Percentiles rank a stretch among this genome's conserved stretches.
phyloP scores from a whole-genome alignment of 2,888 invertebrate genomes.

The Pristionchus mayeri region DNA sequence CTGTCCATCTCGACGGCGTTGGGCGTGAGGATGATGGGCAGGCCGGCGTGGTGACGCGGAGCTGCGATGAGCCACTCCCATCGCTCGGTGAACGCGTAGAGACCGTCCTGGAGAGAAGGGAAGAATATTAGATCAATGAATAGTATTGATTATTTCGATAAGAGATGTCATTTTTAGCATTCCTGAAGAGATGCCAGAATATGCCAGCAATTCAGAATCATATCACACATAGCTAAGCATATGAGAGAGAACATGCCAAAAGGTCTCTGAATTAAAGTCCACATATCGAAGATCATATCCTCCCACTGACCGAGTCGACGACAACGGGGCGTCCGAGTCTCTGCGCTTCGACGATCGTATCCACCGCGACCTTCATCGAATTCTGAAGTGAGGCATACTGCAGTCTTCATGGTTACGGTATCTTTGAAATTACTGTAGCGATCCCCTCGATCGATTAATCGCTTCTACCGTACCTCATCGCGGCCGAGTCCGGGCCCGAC shows the following conservation, averaged over 20 bases:
- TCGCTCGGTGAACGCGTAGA: slow-evolving; percentile 84
- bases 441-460: too few relatives aligned
- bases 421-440: too few relatives aligned
- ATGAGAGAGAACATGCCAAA: too few relatives aligned
- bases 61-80: slow-evolving; percentile 36
- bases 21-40: slow-evolving; percentile 86
- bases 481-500: slow-evolving; percentile 94
- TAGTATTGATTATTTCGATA: too few relatives aligned
- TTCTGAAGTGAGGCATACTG: neutral
- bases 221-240: neutral
- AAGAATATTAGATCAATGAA: too few relatives aligned
- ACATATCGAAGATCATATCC: too few relatives aligned
- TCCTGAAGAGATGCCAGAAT: neutral
- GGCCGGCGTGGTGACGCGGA: neutral
- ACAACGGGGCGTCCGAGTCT: neutral
- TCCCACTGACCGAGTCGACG: slow-evolving; percentile 29
- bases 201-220: neutral
- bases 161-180: too few relatives aligned
- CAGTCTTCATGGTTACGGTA: too few relatives aligned
- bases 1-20: slow-evolving; percentile 90
- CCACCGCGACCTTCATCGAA: neutral
- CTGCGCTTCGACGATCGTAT: slow-evolving; percentile 28
- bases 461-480: slow-evolving; percentile 77
- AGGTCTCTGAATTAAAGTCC: too few relatives aligned
- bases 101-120: slow-evolving; percentile 83